These are phyloP conservation scores for Astreopora myriophthalma DNA, from an alignment of 64 coral and sea anemone species.

Conservation along the genomic window DNA sequence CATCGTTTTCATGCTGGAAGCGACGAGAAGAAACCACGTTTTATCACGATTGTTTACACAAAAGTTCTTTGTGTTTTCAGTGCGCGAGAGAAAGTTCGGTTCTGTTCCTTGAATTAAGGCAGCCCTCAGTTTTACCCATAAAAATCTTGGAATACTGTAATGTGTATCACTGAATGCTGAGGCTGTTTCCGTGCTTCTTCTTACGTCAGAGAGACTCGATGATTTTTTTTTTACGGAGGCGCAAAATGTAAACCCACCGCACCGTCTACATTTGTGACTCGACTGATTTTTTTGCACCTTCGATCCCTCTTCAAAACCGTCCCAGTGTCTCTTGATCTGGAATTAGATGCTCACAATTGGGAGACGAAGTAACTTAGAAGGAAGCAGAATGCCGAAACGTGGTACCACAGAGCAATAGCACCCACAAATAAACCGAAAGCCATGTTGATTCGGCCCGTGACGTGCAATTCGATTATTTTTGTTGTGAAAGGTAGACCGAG, in stretches of 20 bases:
- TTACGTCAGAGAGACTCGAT: not conserved
- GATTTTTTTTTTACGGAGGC: not conserved
- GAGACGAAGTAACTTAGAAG: constrained; percentile 95
- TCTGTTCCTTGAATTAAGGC: not conserved
- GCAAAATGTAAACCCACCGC: not conserved
- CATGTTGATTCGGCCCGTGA: constrained; percentile 32
- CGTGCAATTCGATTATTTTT: not conserved
- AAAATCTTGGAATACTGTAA: not conserved
- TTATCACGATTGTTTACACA: not conserved
- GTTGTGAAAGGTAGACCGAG: not conserved
- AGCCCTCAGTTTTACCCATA: not conserved
- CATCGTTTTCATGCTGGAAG: not conserved
- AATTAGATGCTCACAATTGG: constrained; percentile 55
- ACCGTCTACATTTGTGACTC: not conserved
- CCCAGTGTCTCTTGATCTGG: not conserved
- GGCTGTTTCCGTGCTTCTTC: not conserved
- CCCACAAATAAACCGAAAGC: constrained; percentile 94
- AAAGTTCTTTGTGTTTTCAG: not conserved
- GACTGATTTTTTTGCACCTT: too few species aligned
- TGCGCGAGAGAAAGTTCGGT: not conserved
- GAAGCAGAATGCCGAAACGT: constrained; percentile 94
- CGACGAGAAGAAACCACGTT: not conserved
- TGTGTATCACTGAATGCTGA: not conserved
- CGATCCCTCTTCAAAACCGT: not conserved
- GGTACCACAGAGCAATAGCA: constrained; percentile 94